phyloP scores from a whole-genome alignment of 2,797 vertebrate genomes.

The Gobionotothen gibberifrons region DNA sequence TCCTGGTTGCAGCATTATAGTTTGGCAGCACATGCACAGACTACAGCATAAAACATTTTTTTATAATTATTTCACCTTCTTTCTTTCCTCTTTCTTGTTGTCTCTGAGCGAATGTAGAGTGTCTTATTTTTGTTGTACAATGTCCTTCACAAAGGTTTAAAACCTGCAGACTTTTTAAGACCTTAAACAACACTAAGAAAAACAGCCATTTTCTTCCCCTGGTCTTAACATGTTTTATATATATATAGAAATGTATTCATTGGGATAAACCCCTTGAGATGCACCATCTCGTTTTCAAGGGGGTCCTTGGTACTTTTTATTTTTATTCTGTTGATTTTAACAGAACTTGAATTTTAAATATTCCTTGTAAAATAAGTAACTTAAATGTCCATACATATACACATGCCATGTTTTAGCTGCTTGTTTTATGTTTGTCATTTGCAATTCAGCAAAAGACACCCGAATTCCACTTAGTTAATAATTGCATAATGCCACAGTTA shows the following conservation, averaged over 20 bases:
- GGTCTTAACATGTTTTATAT: too few species aligned
- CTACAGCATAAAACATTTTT: conserved; percentile 64
- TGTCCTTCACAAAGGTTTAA: too few species aligned
- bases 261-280: too few species aligned
- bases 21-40: conserved; percentile 86
- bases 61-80: conserved; percentile 35
- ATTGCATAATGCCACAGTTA: background rate
- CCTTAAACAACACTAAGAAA: too few species aligned
- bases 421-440: background rate
- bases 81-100: conserved; percentile 27
- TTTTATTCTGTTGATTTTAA: conserved; percentile 88
- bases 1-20: conserved; percentile 82
- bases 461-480: background rate
- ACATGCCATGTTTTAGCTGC: conserved; percentile 94
- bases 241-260: too few species aligned
- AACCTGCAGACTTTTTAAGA: too few species aligned
- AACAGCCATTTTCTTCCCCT: too few species aligned
- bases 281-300: too few species aligned
- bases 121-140: too few species aligned
- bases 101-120: background rate
- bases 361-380: conserved; percentile 97
- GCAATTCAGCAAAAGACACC: background rate
- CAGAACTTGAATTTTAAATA: conserved; percentile 99
- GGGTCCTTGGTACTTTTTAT: too few species aligned
- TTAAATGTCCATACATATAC: conserved; percentile 96